phyloP scores from a whole-genome alignment of 2,113 vertebrate species.

The Spea bombifrons region DNA sequence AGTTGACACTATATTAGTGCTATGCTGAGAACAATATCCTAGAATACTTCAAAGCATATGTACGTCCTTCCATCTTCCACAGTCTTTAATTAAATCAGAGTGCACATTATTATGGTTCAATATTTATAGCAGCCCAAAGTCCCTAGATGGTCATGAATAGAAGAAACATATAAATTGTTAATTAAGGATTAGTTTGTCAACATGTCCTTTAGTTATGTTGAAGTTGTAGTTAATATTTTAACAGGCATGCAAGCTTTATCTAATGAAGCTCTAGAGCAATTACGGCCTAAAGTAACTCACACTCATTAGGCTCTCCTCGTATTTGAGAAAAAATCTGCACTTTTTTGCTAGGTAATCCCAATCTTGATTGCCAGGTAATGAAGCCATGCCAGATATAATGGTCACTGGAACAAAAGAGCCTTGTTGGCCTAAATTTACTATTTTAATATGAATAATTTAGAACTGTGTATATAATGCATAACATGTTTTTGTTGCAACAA shows the following conservation, averaged over 20 bases:
- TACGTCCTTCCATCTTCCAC: too few species aligned
- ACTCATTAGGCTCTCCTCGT: not conserved
- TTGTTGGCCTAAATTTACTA: not conserved
- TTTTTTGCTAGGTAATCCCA: not conserved
- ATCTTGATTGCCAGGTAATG: not conserved
- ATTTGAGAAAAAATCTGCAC: not conserved
- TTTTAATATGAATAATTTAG: too few species aligned
- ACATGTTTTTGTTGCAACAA: too few species aligned
- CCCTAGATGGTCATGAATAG: not conserved
- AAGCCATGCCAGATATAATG: not conserved
- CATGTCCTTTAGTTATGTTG: conserved; percentile 6
- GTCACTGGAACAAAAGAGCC: not conserved
- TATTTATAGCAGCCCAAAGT: conserved; percentile 1
- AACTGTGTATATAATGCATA: too few species aligned
- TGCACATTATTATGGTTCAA: not conserved
- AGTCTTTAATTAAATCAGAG: not conserved
- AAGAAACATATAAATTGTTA: conserved; percentile 6
- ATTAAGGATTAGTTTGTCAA: conserved; percentile 1
- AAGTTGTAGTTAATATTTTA: conserved; percentile 22
- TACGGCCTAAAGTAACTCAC: not conserved
- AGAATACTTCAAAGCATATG: too few species aligned
- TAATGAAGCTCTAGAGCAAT: conserved; percentile 7
- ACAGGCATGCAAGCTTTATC: conserved; percentile 11
- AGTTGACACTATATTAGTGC: too few species aligned
- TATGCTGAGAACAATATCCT: too few species aligned